Evolutionary conservation across 2,888 invertebrate genomes (phyloP), one percentile per base, ranked within the genome.

Genomic region (Megamerina dolium): DNA sequence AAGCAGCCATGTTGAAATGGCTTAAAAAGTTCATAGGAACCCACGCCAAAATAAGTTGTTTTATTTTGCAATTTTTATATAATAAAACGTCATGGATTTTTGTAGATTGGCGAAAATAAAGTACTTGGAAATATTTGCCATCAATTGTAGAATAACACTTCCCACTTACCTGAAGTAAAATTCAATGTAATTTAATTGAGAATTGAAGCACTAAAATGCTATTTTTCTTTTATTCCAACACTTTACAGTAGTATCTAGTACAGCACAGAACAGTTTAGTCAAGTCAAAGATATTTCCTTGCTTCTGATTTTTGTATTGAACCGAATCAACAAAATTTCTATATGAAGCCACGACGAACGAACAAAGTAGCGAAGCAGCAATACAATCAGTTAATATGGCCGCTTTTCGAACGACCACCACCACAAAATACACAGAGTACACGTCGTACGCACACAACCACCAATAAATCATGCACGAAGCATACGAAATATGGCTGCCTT

Each of bases 11-110:
- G 31, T 47, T 47, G 37, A 37, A 43, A 37, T 42, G 19, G 23
- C 35, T 37, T 36, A 32, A 40, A 43, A 41, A 21, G 23, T 45
- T 49, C 41, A 47, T 45, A 46, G 31, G 44, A 48, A 49, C 52
- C 53, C 54, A 54, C 53, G 53, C 53, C 52, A 52, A 56, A 55
- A 53, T 56, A 53, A 54, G 53, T 51, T 50, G 52, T 53, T 55
- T 53, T 55, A 48, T 51, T 42, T 42, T 31, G 44, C 45, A 43
- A 47, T 41, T 50, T 59, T 59, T 58, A 51, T 49, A 50, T 51
- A 52, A 50, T 54, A 55, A 57, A 50, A 50, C 45, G 42, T 39
- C 44, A 49, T 46, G 45, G 56, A 58, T 59, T 59, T 57, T 54
- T 50, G 32, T 46, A 48, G 52, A 43, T 46, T 52, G 40, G 45